phyloP scores from a whole-genome alignment of 64 coral and sea anemone species.

The Montipora cactus region DNA sequence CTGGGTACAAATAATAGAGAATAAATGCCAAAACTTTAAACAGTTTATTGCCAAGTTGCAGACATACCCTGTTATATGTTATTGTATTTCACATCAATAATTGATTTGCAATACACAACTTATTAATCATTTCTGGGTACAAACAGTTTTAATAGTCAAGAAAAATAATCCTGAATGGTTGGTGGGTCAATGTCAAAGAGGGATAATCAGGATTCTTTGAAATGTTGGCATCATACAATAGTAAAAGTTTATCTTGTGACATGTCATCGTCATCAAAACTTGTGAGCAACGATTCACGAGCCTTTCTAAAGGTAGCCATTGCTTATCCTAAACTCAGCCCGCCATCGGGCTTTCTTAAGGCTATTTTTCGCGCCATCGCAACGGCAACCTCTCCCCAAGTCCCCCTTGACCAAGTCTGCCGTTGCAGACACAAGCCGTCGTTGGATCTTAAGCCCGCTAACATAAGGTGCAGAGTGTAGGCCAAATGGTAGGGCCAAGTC shows the following conservation, averaged over 20 bases:
- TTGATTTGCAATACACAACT: not conserved
- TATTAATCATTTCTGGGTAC: not conserved
- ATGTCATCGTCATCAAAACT: conserved; percentile 20
- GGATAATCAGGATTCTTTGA: conserved; percentile 10
- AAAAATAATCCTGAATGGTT: conserved; percentile 30
- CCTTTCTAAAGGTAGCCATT: conserved; percentile 26
- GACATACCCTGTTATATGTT: not conserved
- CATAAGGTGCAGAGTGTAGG: conserved; percentile 28
- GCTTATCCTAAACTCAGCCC: too few species aligned
- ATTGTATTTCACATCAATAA: not conserved
- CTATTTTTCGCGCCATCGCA: too few species aligned
- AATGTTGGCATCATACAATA: conserved; percentile 5
- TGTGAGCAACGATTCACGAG: conserved; percentile 32
- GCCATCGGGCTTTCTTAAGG: too few species aligned
- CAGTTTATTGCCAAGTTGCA: not conserved
- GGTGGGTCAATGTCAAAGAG: conserved; percentile 18
- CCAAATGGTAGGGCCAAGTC: not conserved
- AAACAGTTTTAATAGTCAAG: not conserved
- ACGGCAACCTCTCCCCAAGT: too few species aligned
- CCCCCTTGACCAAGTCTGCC: too few species aligned
- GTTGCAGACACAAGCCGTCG: too few species aligned
- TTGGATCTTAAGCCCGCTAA: not conserved
- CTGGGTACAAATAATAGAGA: not conserved
- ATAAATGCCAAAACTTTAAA: not conserved
- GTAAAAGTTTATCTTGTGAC: conserved; percentile 36